Evolutionary conservation across 2,888 invertebrate species (phyloP), one percentile per base, ranked within the genome.

Genomic region (Agrochola lota): DNA sequence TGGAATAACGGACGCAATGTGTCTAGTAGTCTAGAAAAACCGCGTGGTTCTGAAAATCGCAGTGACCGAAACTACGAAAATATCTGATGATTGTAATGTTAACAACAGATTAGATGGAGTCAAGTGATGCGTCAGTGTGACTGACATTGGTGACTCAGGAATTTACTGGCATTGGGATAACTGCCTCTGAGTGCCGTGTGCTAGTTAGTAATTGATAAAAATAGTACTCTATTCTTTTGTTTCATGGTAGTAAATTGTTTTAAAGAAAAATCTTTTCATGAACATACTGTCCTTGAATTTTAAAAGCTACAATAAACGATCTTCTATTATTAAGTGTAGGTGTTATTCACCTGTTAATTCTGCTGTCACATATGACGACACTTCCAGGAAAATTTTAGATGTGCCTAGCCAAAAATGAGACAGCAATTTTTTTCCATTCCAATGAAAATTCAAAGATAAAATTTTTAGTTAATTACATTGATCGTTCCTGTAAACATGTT

Each of bases 1-100:
- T 91, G 92, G 91, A 93, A 90, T 91, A 89, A 83, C 85, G 89
- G 91, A 93, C 90, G 89, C 89, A 90, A 91, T 79, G 46, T 77
- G 85, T 84, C 83, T 86, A 82, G 83, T n/a, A 76, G 85, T 85
- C 82, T 87, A 85, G 84, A 85, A 87, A 83, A 86, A 83, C 87
- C 85, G 80, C 87, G 86, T 89, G 88, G 87, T 76, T 78, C 35
- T 60, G 60, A 70, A 68, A 70, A 74, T n/a, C 26, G 30, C 71
- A 57, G 60, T 85, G 85, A 85, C 77, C 63, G 80, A 67, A 43
- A 60, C 63, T 69, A 77, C 85, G 9, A 76, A 84, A 88, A 87
- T 88, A 88, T 77, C 71, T 62, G 23, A 82, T 84, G 87, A 88
- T 84, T 71, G 66, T 77, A 68, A 64, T 67, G 78, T 79, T 88